Conservation (phyloP, 1,140 invertebrate genomes). For the Drosophila kikkawai region DNA sequence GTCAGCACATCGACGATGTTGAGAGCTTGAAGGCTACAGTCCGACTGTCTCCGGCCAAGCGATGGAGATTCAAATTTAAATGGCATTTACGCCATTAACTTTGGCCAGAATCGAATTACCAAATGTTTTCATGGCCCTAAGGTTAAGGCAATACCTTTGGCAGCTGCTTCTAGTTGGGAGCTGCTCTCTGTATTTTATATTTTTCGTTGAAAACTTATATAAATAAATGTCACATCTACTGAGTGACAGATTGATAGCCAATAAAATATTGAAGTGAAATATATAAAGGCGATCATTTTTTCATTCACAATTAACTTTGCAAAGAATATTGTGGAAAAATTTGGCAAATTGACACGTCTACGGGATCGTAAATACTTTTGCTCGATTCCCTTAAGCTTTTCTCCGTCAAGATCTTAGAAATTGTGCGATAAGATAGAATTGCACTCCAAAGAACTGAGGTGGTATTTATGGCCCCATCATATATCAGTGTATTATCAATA, state of each 20-base stretch:
- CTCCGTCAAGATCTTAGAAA: conserved; percentile 16
- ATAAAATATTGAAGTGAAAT: background rate
- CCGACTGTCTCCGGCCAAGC: conserved; percentile 36
- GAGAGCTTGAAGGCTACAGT: conserved; percentile 49
- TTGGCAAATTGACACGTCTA: background rate
- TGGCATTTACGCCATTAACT: conserved; percentile 32
- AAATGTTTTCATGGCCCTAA: conserved; percentile 4
- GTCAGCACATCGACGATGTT: conserved; percentile 47
- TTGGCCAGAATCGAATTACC: conserved; percentile 8
- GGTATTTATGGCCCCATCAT: conserved; percentile 8
- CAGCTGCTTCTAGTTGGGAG: background rate
- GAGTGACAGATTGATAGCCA: conserved; percentile 1
- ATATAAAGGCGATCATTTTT: background rate
- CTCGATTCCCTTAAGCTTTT: background rate
- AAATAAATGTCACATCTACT: background rate
- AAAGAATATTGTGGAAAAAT: conserved; percentile 6
- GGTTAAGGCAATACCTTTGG: background rate
- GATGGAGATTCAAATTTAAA: conserved; percentile 35
- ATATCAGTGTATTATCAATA: conserved; percentile 16
- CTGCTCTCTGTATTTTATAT: background rate
- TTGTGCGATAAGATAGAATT: conserved; percentile 39
- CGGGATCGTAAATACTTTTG: conserved; percentile 18
- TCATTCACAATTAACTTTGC: background rate
- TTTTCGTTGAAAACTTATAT: background rate
- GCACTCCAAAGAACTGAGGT: background rate